Conservation (phyloP, 2,888 invertebrate genomes). For the Caenorhabditis panamensis region DNA sequence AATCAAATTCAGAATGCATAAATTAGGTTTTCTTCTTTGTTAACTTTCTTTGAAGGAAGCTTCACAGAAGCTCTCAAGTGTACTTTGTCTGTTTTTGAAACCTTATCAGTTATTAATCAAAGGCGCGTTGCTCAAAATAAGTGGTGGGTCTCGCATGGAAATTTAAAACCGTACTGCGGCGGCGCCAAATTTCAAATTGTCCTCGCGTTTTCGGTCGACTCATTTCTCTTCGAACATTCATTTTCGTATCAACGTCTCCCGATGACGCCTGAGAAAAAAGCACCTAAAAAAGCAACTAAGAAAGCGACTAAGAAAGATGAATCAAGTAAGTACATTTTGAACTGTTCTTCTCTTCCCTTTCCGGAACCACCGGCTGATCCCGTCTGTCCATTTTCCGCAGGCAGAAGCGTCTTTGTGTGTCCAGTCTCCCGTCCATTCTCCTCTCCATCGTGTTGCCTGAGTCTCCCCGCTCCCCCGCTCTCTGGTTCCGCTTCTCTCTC, state of each 20-base stretch:
- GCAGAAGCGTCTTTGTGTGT: conserved; percentile 54
- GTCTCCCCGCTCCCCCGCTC: conserved; percentile 37
- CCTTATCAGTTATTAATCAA: too few relatives aligned
- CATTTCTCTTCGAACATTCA: neutral
- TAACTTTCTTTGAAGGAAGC: too few relatives aligned
- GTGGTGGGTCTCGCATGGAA: neutral
- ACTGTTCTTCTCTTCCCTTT: neutral
- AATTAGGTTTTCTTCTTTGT: too few relatives aligned
- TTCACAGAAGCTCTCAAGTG: neutral
- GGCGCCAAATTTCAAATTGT: neutral
- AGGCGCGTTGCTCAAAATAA: neutral
- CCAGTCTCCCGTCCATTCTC: conserved; percentile 47
- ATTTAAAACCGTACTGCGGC: neutral
- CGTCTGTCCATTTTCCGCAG: conserved; percentile 34
- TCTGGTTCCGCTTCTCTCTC: conserved; percentile 21
- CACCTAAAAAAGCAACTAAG: too few relatives aligned
- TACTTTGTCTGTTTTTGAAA: neutral
- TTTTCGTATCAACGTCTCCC: neutral
- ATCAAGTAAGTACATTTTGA: neutral
- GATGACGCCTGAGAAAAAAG: too few relatives aligned
- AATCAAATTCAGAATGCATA: neutral
- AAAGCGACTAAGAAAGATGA: too few relatives aligned
- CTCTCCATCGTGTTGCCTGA: conserved; percentile 46
- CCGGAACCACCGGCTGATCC: conserved; percentile 8
- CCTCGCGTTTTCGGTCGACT: neutral